Evolutionary conservation across 2,113 vertebrate genomes (phyloP), one percentile per base, ranked within the genome.

Genomic region (Tauraco erythrolophus): DNA sequence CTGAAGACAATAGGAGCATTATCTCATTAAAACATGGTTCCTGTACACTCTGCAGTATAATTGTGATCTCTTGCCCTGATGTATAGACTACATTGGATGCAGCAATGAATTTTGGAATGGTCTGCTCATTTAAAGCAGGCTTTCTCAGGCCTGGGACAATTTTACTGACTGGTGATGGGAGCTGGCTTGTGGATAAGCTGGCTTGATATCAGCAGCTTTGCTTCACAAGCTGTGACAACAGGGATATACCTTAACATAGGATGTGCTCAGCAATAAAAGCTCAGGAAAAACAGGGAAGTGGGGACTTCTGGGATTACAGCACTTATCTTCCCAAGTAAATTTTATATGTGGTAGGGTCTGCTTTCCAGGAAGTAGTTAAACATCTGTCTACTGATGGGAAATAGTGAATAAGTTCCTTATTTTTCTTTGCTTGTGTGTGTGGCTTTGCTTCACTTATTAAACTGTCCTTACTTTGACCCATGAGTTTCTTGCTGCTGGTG

Each of bases 91-190:
- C 46, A 35, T 3, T 1, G 4, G 56, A 58, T 15, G 16, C 30
- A 33, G 58, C 5, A 43, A 13, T 46, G 9, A 16, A 15, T 24
- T 43, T 56, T n/a, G 46, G 37, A 35, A 16, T 4, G 16, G 6
- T 6, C 27, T 48, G 2, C 21, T 43, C 16, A 6, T 24, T 35
- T 5, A 23, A 51, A 37, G 14, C 33, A 12, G 4, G 0, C 25
- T 66, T 51, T 37, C 48, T 50, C 33, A 35, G 64, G 33, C 12
- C 7, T 23, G 54, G 45, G 46, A 16, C 48, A 6, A 2, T 11
- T 39, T 48, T 33, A n/a, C 51, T 43, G 69, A 2, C 50, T 28
- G 54, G 39, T 43, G n/a, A 5, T 41, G 46, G 91, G 62, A 45
- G 50, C 33, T 78, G 70, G 16, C 5, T 27, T 54, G 65, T 15